Evolutionary conservation across 1,140 invertebrate genomes (phyloP).

Genomic region (Drosophila prosaltans): DNA sequence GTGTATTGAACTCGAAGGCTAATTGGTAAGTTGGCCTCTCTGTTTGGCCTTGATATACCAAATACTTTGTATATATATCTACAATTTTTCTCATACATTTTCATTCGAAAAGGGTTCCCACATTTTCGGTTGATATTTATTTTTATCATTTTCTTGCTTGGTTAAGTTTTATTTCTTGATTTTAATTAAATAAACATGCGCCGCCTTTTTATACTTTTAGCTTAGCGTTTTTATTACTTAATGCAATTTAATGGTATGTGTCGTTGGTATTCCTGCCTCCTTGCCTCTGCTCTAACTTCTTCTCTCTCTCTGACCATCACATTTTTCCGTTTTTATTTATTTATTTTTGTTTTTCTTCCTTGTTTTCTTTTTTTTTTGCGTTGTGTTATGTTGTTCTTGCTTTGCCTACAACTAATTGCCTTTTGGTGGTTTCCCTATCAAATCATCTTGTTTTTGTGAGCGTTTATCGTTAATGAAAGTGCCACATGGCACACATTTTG

Average conservation of each 20-base stretch:
- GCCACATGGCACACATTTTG: slow-evolving; percentile 32
- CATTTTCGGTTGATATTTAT: slow-evolving; percentile 41
- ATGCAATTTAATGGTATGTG: slow-evolving; percentile 56
- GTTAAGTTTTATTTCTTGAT: slow-evolving; percentile 67
- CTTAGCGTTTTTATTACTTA: slow-evolving; percentile 49
- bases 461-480: slow-evolving; percentile 52
- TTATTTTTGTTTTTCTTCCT: neutral
- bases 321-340: neutral
- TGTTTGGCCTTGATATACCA: slow-evolving; percentile 14
- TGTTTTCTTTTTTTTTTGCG: no score
- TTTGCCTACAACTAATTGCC: slow-evolving; percentile 56
- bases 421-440: slow-evolving; percentile 44
- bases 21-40: slow-evolving; percentile 36
- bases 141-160: slow-evolving; percentile 74
- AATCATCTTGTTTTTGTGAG: slow-evolving; percentile 55
- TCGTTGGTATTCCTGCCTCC: neutral
- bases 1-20: slow-evolving; percentile 12
- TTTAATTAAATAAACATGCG: slow-evolving; percentile 74
- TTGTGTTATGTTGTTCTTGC: neutral
- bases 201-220: slow-evolving; percentile 44
- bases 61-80: slow-evolving; percentile 5
- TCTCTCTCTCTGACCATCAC: no score
- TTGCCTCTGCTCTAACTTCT: neutral
- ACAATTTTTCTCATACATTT: neutral
- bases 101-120: neutral